Percentiles rank a stretch among this genome's conserved stretches.
Evolutionary conservation across 2,113 vertebrate genomes (phyloP).

Genomic region (Percina caprodes): DNA sequence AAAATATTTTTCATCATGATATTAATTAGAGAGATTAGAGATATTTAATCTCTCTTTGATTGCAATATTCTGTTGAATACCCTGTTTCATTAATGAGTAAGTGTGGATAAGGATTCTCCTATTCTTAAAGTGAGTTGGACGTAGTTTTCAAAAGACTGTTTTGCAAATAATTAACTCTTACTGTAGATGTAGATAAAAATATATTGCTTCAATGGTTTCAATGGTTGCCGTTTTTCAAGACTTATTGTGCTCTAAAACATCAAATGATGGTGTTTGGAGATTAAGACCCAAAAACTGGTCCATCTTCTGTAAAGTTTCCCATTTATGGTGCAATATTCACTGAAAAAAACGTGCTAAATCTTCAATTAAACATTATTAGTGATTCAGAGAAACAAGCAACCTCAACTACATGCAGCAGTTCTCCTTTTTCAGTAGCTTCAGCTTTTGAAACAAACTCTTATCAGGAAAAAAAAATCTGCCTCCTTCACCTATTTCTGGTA

Average conservation of each 20-base stretch:
- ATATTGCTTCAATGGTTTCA: background rate
- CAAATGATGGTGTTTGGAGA: background rate
- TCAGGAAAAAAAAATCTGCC: background rate
- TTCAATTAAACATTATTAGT: background rate
- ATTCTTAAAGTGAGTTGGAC: background rate
- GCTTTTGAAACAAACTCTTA: background rate
- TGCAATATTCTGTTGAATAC: constrained; percentile 10
- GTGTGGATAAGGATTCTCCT: background rate
- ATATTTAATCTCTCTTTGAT: constrained; percentile 1
- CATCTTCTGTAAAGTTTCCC: background rate
- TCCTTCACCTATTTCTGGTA: background rate
- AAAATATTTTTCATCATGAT: background rate
- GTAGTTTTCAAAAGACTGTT: background rate
- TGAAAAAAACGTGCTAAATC: background rate
- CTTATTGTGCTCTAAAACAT: background rate
- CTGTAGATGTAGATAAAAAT: background rate
- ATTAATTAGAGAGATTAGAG: background rate
- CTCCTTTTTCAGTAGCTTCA: background rate
- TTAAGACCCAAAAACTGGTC: background rate
- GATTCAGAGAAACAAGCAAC: constrained; percentile 2
- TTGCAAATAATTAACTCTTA: background rate
- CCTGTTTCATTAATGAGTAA: constrained; percentile 11
- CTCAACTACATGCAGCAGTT: background rate
- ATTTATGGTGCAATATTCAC: background rate
- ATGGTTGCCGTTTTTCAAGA: background rate